phyloP scores from a whole-genome alignment of 2,797 vertebrate species.

The Argya squamiceps region DNA sequence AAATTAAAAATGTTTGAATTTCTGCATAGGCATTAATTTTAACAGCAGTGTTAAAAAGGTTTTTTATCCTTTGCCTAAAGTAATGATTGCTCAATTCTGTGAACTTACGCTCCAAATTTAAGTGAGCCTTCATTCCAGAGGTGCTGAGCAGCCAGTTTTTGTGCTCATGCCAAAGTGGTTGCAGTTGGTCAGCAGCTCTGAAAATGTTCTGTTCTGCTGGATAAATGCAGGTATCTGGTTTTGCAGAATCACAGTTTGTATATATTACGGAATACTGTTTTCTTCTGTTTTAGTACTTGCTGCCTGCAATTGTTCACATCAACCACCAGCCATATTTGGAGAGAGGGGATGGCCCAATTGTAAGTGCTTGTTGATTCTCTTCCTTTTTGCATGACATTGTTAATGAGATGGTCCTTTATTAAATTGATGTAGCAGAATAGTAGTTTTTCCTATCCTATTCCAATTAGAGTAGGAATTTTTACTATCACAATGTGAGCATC shows the following conservation, averaged over 20 bases:
- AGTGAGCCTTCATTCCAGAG: neutral
- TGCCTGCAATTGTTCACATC: constrained; percentile 98
- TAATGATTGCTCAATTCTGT: neutral
- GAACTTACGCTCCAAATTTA: neutral
- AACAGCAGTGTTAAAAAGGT: neutral
- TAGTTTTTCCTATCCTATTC: neutral
- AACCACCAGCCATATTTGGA: constrained; percentile 98
- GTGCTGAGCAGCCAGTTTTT: neutral
- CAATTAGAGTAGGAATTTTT: neutral
- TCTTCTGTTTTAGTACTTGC: constrained; percentile 83
- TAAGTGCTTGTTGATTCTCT: constrained; percentile 77
- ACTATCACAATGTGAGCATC: neutral
- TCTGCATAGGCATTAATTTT: neutral
- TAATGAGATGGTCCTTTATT: neutral
- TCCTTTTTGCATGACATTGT: neutral
- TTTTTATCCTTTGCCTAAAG: neutral
- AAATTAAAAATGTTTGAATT: neutral
- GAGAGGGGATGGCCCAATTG: constrained; percentile 97
- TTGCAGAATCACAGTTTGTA: neutral
- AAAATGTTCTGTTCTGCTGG: neutral
- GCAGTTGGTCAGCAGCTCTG: neutral
- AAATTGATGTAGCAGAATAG: neutral
- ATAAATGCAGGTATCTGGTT: neutral
- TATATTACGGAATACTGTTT: neutral
- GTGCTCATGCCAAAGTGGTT: neutral